Evolutionary conservation across 2,888 invertebrate species (phyloP), one percentile per base, ranked within the genome.

Genomic region (Dolichomitus sp.): DNA sequence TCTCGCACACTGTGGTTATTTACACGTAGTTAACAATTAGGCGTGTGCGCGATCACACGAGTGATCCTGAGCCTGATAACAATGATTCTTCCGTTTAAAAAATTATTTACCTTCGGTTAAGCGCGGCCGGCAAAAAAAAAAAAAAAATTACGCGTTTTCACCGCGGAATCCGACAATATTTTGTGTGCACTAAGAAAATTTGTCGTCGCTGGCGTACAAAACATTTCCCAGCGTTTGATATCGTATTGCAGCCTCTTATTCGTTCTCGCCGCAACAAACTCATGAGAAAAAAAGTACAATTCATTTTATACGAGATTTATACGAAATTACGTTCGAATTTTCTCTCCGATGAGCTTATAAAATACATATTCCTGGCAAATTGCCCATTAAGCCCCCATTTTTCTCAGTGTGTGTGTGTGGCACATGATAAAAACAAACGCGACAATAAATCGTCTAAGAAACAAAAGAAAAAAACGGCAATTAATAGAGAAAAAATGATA

Each of bases 11-110:
- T 45, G 17, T 30, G 61, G 79, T 83, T 86, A 86, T 84, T 84
- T 84, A 80, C 83, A 87, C 79, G 75, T 61, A 83, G 61, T 70
- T 82, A 74, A 86, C 75, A 84, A 83, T 50, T 59, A 77, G 52
- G 54, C 77, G 81, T 79, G 19, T 80, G 75, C 66, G 65, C 42
- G 65, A 65, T 65, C 75, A 69, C 54, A 48, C 80, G 45, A 59
- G 70, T 37, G 50, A 77, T 50, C 50, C 19, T 80, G 63, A 61
- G 61, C 61, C 61, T 48, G 76, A 80, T 72, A 77, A 76, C 54
- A 75, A 79, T 72, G 42, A 65, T 65, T 65, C 17, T 37, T 37
- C n/a, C 6, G 1, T 63, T 12, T 27, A 9, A 9, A 37, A 37
- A 37, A 19, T 23, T 45, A 14, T 45, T 65, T 12, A 27, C 19